A percentile compares a stretch with the other conserved stretches of the same genome.
Evolutionary conservation across 2,888 invertebrate species (phyloP).

Genomic region (Clepsis dumicolana): DNA sequence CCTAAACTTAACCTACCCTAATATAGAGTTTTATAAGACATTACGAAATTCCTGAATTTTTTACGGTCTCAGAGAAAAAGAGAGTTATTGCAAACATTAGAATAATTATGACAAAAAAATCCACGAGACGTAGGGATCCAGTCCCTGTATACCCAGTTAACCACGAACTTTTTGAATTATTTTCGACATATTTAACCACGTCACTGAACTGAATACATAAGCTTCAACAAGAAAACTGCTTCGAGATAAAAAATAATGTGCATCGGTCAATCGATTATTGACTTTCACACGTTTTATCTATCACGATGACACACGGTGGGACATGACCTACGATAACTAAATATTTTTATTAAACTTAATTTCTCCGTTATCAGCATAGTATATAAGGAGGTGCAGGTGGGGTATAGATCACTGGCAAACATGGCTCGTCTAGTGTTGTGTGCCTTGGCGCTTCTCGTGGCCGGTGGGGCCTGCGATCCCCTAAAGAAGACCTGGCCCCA

Average conservation of each 20-base stretch:
- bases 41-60: no score
- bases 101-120: no score
- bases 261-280: not conserved
- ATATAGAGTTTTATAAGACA: no score
- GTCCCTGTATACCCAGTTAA: no score
- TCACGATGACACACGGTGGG: conserved; percentile 27
- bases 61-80: no score
- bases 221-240: not conserved
- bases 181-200: not conserved
- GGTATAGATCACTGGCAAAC: conserved; percentile 57
- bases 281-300: conserved; percentile 20
- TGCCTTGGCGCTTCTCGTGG: conserved; percentile 67
- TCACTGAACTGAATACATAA: not conserved
- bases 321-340: conserved; percentile 41
- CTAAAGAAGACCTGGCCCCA: conserved; percentile 55
- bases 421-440: conserved; percentile 73
- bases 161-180: not conserved
- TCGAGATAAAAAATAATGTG: not conserved
- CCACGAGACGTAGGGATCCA: no score
- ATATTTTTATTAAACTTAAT: conserved; percentile 25
- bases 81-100: no score
- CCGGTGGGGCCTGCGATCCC: conserved; percentile 66
- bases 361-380: conserved; percentile 44
- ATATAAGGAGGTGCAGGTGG: conserved; percentile 50
- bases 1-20: no score